phyloP scores from a whole-genome alignment of 2,113 vertebrate species.

The Megalops atlanticus region DNA sequence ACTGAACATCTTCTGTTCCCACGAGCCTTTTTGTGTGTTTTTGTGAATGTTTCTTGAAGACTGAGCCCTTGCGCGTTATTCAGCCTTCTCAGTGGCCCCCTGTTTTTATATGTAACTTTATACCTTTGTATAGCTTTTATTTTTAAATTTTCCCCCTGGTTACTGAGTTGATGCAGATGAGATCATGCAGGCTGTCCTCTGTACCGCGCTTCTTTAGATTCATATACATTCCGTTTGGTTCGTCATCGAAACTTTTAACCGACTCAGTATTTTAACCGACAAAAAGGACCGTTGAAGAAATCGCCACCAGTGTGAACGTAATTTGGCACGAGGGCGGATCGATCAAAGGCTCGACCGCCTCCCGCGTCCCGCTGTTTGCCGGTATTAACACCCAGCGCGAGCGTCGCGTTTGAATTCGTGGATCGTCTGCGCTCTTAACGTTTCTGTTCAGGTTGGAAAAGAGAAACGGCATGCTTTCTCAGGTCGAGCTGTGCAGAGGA shows the following conservation, averaged over 20 bases:
- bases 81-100: background rate
- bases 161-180: background rate
- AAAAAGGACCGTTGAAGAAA: background rate
- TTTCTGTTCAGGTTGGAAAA: background rate
- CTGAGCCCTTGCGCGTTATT: background rate
- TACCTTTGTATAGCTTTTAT: too few relatives aligned
- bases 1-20: slow-evolving; percentile 32
- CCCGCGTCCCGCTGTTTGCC: background rate
- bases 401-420: background rate
- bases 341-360: background rate
- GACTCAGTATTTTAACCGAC: background rate
- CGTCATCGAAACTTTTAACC: background rate
- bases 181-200: background rate
- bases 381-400: background rate
- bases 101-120: background rate
- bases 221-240: background rate
- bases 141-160: background rate
- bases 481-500: background rate
- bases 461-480: background rate
- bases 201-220: background rate
- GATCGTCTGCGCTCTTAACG: background rate
- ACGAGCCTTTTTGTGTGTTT: background rate
- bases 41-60: slow-evolving; percentile 1
- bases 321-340: background rate
- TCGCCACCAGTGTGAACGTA: background rate